Evolutionary conservation across 1,140 invertebrate genomes (phyloP).

Genomic region (Drosophila triauraria): DNA sequence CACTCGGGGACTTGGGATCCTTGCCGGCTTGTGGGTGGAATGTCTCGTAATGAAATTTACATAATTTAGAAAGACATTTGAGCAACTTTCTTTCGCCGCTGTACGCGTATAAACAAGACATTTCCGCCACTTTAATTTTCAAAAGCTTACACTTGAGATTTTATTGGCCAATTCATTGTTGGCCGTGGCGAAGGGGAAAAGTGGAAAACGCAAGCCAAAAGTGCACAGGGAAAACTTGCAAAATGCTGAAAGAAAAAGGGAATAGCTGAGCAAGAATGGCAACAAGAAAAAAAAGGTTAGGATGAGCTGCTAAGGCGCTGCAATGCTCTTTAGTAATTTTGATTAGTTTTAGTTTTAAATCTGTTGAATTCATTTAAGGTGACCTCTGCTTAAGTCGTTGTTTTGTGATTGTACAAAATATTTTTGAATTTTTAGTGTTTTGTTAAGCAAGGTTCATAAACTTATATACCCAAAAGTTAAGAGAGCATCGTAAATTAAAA

Average conservation of each 20-base stretch:
- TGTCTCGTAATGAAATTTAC: conserved; percentile 79
- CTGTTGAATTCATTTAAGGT: not conserved
- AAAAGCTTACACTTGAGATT: conserved; percentile 84
- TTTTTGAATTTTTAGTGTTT: not conserved
- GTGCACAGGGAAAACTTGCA: conserved; percentile 67
- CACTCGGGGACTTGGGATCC: conserved; percentile 19
- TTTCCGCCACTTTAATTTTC: conserved; percentile 83
- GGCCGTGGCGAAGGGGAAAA: conserved; percentile 44
- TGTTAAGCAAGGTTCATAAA: not conserved
- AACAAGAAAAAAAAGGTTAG: conserved; percentile 21
- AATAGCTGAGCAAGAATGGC: conserved; percentile 24
- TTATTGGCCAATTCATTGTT: conserved; percentile 84
- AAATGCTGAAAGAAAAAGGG: conserved; percentile 24
- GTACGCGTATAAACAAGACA: conserved; percentile 81
- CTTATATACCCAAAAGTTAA: not conserved
- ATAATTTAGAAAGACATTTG: conserved; percentile 83
- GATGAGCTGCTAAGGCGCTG: conserved; percentile 9
- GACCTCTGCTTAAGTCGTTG: too few species aligned
- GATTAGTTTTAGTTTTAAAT: not conserved
- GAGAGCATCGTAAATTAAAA: conserved; percentile 4
- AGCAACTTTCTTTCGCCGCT: conserved; percentile 65
- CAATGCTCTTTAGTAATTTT: conserved; percentile 29
- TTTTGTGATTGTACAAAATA: not conserved
- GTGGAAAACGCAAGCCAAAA: conserved; percentile 14
- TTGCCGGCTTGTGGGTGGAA: conserved; percentile 31